phyloP scores from a whole-genome alignment of 2,888 invertebrate species.

The Catocala sponsa region DNA sequence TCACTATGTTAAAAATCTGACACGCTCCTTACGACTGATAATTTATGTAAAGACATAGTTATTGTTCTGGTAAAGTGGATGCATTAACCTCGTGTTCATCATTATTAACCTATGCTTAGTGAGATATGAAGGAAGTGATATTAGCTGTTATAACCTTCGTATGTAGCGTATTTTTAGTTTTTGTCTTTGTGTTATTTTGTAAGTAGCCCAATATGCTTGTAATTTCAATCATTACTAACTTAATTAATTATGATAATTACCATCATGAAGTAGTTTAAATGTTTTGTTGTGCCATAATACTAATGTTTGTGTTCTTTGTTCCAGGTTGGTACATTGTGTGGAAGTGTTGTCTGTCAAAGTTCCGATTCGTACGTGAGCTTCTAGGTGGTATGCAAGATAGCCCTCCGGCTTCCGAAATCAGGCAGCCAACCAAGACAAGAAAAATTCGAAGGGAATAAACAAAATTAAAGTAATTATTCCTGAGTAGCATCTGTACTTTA shows the following conservation, averaged over 20 bases:
- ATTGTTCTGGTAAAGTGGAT: conserved; percentile 75
- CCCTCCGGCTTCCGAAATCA: conserved; percentile 89
- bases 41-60: conserved; percentile 56
- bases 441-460: conserved; percentile 75
- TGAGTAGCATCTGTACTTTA: neutral
- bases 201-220: conserved; percentile 74
- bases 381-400: conserved; percentile 91
- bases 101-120: conserved; percentile 70
- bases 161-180: conserved; percentile 85
- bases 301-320: conserved; percentile 75
- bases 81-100: conserved; percentile 72
- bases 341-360: conserved; percentile 96
- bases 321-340: conserved; percentile 97
- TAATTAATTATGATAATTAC: neutral
- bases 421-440: conserved; percentile 83
- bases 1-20: conserved; percentile 48
- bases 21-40: conserved; percentile 59
- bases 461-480: conserved; percentile 24
- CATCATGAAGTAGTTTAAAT: conserved; percentile 1
- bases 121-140: conserved; percentile 85
- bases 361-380: conserved; percentile 95
- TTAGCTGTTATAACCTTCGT: conserved; percentile 84
- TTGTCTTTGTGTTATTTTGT: conserved; percentile 86
- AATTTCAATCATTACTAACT: conserved; percentile 47
- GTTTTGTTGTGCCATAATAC: neutral